These are phyloP conservation scores for Noctua fimbriata DNA, from an alignment of 2,888 invertebrate genomes.

Conservation along the genomic window DNA sequence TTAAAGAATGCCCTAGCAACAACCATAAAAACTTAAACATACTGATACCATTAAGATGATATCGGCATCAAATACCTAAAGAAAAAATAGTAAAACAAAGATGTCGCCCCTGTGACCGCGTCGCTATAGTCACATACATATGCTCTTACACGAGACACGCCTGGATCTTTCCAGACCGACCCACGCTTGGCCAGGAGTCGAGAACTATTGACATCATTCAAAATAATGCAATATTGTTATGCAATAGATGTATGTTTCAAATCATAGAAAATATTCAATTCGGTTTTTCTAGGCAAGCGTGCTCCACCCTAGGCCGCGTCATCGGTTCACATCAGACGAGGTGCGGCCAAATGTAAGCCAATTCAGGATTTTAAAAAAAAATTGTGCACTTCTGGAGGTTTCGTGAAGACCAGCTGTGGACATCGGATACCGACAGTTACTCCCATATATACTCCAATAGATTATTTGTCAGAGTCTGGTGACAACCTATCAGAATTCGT, in stretches of 20 bases:
- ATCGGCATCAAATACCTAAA: constrained; percentile 7
- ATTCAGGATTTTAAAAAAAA: too few species aligned
- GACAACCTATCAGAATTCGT: too few species aligned
- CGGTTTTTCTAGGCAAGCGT: neutral
- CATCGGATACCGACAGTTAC: too few species aligned
- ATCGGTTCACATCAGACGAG: neutral
- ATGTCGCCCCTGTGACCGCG: constrained; percentile 65
- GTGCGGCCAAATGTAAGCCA: neutral
- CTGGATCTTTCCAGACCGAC: constrained; percentile 84
- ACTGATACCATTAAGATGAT: neutral
- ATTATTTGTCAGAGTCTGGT: too few species aligned
- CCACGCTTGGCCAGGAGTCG: constrained; percentile 73
- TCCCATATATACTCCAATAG: too few species aligned
- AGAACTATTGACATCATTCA: constrained; percentile 68
- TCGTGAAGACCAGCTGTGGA: neutral
- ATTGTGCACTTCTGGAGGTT: neutral
- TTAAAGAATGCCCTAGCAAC: neutral
- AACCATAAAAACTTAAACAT: neutral
- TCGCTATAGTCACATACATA: constrained; percentile 39
- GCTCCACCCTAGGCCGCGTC: neutral
- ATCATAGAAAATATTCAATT: too few species aligned
- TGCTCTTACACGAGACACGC: constrained; percentile 68
- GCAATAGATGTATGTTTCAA: too few species aligned
- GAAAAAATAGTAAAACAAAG: constrained; percentile 40
- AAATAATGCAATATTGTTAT: neutral